Conservation (phyloP, 2,113 vertebrate genomes). For the Ibidorhyncha struthersii region DNA sequence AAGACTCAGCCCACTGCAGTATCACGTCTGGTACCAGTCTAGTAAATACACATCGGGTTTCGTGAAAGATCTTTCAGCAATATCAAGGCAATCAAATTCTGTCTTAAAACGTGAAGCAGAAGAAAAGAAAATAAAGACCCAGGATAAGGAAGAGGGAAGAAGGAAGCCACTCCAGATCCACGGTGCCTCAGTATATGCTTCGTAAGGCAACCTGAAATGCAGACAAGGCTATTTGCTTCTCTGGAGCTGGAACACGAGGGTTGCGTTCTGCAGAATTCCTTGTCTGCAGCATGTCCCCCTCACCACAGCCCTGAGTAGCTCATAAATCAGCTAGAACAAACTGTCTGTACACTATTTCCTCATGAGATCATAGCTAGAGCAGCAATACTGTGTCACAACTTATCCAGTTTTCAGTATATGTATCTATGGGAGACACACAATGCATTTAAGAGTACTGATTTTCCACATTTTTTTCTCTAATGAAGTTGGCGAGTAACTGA, state of each 20-base stretch:
- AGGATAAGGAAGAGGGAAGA: not conserved
- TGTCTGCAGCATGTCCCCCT: not conserved
- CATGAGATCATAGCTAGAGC: rapidly evolving
- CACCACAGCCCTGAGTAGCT: not conserved
- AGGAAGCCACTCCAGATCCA: not conserved
- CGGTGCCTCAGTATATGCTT: not conserved
- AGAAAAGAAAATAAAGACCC: not conserved
- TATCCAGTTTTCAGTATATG: not conserved
- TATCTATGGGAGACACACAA: not conserved
- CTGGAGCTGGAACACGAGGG: not conserved
- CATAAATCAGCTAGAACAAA: not conserved
- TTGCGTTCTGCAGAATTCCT: not conserved
- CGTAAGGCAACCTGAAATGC: not conserved
- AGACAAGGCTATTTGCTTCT: not conserved
- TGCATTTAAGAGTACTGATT: not conserved
- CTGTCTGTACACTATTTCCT: not conserved
- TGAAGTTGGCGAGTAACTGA: not conserved
- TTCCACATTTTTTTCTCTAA: not conserved
- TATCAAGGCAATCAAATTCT: not conserved
- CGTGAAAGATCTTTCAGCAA: not conserved
- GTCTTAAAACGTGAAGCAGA: not conserved
- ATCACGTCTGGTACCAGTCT: not conserved
- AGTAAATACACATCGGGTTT: not conserved
- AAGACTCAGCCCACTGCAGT: not conserved
- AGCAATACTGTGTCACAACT: not conserved